A percentile compares a stretch with the other conserved stretches of the same genome.
These are phyloP conservation scores for Archocentrus centrarchus DNA, from an alignment of 2,113 vertebrate genomes.

Conservation along the genomic window DNA sequence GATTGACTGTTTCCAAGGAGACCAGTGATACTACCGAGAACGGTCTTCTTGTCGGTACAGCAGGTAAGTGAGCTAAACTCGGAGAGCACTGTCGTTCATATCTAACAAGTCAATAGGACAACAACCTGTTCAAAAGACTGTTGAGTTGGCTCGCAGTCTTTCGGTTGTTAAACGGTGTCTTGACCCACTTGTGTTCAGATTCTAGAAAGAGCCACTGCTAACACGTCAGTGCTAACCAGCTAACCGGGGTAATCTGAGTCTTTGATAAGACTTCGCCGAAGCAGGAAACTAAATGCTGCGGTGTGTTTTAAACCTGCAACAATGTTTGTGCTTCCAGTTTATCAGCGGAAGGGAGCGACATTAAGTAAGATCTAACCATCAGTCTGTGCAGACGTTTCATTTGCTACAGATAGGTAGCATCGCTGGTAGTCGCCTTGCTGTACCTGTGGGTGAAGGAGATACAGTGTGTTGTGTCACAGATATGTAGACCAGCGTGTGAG, in stretches of 20 bases:
- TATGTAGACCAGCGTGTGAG: not conserved
- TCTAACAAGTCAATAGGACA: not conserved
- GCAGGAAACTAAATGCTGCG: not conserved
- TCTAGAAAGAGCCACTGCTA: constrained; percentile 29
- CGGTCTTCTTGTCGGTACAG: constrained; percentile 18
- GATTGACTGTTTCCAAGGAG: constrained; percentile 70
- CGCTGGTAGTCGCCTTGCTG: not conserved
- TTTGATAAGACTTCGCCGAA: not conserved
- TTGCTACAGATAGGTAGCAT: not conserved
- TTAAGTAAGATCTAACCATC: not conserved
- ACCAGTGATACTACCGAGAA: constrained; percentile 36
- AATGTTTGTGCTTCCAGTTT: not conserved
- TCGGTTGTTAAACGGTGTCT: not conserved
- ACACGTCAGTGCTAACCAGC: constrained; percentile 44
- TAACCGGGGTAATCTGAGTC: not conserved
- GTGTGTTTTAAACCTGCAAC: not conserved
- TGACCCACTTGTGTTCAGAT: not conserved
- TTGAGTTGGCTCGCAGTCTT: fast-evolving
- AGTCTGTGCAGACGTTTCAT: not conserved
- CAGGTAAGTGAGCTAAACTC: constrained; percentile 37
- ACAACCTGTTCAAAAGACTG: fast-evolving
- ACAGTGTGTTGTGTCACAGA: constrained; percentile 3
- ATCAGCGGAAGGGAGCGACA: not conserved
- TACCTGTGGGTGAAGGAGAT: not conserved
- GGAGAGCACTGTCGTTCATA: not conserved